Base-by-base conservation (phyloP, 2,113 vertebrate genomes). In the Mustelus asterias region DNA sequence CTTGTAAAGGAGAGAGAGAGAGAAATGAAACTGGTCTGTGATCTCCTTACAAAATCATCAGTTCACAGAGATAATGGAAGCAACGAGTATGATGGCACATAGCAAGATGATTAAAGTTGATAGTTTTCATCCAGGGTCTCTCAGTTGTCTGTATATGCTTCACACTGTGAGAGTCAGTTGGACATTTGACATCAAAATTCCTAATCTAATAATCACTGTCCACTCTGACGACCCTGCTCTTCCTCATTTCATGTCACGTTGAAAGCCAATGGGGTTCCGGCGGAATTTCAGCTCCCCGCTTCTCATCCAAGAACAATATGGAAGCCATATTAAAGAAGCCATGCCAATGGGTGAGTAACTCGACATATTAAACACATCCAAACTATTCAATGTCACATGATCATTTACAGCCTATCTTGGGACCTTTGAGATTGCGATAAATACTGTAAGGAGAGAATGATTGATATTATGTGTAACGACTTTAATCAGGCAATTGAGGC, bases 281-380 rank as follows among this genome's bases (percentile, higher is more conserved):
- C 97, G 98, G 37, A 99, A 99, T 97, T 98, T 99, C 97, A 99
- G 98, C 97, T 98, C 98, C 3, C 98, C 99, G 0, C 97, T 98
- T 96, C 97, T 99, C 76, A 97, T 98, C 96, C 98, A 98, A 3
- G 98, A 98, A 41, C 98, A 98, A 90, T 97, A 98, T 90, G 97
- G 97, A 89, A 54, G 48, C 48, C 97, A 97, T 2, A 97, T 97
- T 44, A 98, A 98, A 97, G 98, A 98, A 96, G 97, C 97, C 41
- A 98, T 97, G 89, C 97, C 98, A 18, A 97, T 97, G 95, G 97
- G 97, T 97, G 96, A 97, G 97, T 76, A 41, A 22, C 54, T 6
- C 44, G 22, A 20, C 16, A 18, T 9, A 33, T 54, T 95, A 14
- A 26, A 26, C 10, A 0, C 69, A 48, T 18, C 26, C 69, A 48